Conservation (phyloP, 2,113 vertebrate genomes). For the Rostratula benghalensis region DNA sequence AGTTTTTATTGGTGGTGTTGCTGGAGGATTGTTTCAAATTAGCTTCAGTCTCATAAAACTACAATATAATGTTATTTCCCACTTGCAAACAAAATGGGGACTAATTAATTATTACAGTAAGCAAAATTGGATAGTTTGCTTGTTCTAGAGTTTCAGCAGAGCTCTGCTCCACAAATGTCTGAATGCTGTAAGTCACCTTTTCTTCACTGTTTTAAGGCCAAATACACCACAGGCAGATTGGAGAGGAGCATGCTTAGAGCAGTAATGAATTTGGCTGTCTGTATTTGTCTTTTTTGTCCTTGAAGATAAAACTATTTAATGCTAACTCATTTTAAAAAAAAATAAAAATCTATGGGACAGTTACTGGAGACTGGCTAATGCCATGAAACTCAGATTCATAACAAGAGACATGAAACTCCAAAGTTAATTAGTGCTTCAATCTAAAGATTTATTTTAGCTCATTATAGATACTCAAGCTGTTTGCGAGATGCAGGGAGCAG, state of each 20-base stretch:
- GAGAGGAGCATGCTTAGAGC: not conserved
- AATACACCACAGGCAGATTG: not conserved
- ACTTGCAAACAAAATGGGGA: conserved; percentile 49
- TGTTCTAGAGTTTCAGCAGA: not conserved
- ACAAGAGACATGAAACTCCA: conserved; percentile 13
- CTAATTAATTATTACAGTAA: conserved; percentile 47
- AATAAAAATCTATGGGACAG: not conserved
- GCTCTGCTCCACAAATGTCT: not conserved
- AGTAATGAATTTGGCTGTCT: not conserved
- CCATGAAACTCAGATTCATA: not conserved
- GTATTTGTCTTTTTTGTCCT: not conserved
- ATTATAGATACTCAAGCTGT: conserved; percentile 64
- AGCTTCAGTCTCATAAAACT: conserved; percentile 50
- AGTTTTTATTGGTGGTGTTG: conserved; percentile 46
- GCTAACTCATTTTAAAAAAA: not conserved
- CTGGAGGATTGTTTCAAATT: conserved; percentile 60
- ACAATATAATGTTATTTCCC: conserved; percentile 37
- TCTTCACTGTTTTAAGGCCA: not conserved
- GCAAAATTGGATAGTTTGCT: not conserved
- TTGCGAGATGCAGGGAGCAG: conserved; percentile 47
- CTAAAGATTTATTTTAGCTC: conserved; percentile 52
- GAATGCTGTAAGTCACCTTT: not conserved
- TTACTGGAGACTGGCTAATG: conserved; percentile 8
- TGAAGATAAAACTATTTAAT: not conserved
- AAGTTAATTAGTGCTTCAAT: conserved; percentile 62